Percentiles rank a stretch among this genome's conserved stretches.
Evolutionary conservation across 2,888 invertebrate species (phyloP).

Genomic region (Apeira syringaria): DNA sequence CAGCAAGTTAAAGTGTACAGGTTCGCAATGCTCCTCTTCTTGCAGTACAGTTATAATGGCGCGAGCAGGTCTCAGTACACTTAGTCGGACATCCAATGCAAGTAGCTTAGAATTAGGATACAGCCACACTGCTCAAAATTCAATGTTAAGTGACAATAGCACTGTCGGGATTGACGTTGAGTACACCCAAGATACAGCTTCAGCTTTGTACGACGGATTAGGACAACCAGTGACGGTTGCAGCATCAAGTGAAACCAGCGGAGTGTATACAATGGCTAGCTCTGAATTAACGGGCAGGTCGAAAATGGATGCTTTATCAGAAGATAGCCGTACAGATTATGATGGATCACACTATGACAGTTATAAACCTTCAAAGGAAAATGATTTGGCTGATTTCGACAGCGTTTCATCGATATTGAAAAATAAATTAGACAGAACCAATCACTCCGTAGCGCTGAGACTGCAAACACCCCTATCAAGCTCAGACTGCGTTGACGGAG

Average conservation of each 20-base stretch:
- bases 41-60: conserved; percentile 94
- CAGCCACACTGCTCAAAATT: conserved; percentile 94
- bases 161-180: conserved; percentile 87
- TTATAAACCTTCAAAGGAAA: conserved; percentile 80
- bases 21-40: conserved; percentile 93
- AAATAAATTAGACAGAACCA: conserved; percentile 75
- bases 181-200: conserved; percentile 82
- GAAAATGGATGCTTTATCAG: conserved; percentile 80
- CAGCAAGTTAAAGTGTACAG: conserved; percentile 85
- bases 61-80: conserved; percentile 72
- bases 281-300: conserved; percentile 85
- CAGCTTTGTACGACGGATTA: conserved; percentile 81
- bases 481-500: conserved; percentile 81
- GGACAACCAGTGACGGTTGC: conserved; percentile 83
- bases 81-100: conserved; percentile 88
- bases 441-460: conserved; percentile 44
- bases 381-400: conserved; percentile 76
- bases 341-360: conserved; percentile 83
- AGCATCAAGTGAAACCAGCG: conserved; percentile 92
- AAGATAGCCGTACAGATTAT: conserved; percentile 71
- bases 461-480: conserved; percentile 50
- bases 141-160: conserved; percentile 89
- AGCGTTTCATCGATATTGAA: conserved; percentile 78
- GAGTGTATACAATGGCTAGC: conserved; percentile 92
- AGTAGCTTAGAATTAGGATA: conserved; percentile 93